Percentiles rank a stretch among this genome's conserved stretches.
Evolutionary conservation across 1,140 invertebrate species (phyloP).

Genomic region (Solenopsis invicta): DNA sequence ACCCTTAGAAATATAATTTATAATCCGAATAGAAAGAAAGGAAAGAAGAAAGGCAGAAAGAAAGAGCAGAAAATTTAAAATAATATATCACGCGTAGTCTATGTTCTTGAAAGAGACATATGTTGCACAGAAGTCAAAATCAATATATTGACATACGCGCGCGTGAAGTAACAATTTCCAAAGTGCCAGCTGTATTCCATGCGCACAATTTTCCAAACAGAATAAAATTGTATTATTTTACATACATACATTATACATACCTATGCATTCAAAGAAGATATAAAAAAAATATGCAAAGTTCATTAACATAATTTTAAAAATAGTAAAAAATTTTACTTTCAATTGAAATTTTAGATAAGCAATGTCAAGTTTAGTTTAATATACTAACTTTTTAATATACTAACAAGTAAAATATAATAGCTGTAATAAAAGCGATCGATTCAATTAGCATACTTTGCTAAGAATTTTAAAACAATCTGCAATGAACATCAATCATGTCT

Average conservation of each 20-base stretch:
- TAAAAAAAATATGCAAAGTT: neutral
- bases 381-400: neutral
- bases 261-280: neutral
- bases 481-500: constrained; percentile 3
- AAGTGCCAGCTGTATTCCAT: constrained; percentile 1
- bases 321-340: neutral
- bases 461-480: neutral
- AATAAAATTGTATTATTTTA: neutral
- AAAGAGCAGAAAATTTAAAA: constrained; percentile 12
- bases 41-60: neutral
- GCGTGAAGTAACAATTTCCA: constrained; percentile 5
- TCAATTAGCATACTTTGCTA: constrained; percentile 9
- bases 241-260: neutral
- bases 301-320: neutral
- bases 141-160: constrained; percentile 4
- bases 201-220: neutral
- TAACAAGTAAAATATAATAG: neutral
- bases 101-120: constrained; percentile 26
- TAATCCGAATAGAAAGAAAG: neutral
- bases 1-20: constrained; percentile 17
- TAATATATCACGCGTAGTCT: constrained; percentile 1
- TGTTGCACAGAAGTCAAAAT: constrained; percentile 9
- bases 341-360: neutral
- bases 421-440: neutral
- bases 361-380: neutral